phyloP scores from a whole-genome alignment of 2,113 vertebrate species.

The Oreamnos americanus region DNA sequence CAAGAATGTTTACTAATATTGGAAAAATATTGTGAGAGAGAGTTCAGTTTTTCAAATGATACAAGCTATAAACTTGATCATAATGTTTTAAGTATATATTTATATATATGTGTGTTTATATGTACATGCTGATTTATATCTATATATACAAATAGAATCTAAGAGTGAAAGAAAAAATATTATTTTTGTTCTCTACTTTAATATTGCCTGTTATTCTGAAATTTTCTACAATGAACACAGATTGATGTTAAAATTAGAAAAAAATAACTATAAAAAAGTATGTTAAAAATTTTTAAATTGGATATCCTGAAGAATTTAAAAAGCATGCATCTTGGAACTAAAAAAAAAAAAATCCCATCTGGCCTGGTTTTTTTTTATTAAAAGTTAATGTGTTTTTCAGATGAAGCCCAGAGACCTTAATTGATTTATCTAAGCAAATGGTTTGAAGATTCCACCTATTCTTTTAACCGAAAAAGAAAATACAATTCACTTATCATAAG shows the following conservation, averaged over 20 bases:
- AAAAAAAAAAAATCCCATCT: slow-evolving; percentile 24
- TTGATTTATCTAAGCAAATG: neutral
- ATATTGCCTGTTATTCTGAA: neutral
- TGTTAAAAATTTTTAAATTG: slow-evolving; percentile 14
- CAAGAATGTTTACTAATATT: neutral
- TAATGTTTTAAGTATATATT: neutral
- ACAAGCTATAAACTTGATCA: neutral
- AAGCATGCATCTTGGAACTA: neutral
- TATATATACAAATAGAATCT: neutral
- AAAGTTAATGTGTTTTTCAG: slow-evolving; percentile 5
- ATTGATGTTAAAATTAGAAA: slow-evolving; percentile 40
- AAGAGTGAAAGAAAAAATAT: neutral
- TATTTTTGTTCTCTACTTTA: slow-evolving; percentile 23
- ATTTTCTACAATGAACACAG: slow-evolving; percentile 26
- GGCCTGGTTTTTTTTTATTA: neutral
- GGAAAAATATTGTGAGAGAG: neutral
- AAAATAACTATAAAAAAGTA: neutral
- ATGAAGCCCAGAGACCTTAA: neutral
- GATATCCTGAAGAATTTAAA: neutral
- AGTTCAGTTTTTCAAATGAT: neutral
- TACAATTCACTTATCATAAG: neutral
- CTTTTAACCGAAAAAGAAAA: neutral
- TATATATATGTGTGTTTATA: neutral
- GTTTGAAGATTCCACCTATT: neutral
- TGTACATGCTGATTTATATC: neutral